Evolutionary conservation across 2,888 invertebrate species (phyloP).

Genomic region (Himalopsyche japonica): DNA sequence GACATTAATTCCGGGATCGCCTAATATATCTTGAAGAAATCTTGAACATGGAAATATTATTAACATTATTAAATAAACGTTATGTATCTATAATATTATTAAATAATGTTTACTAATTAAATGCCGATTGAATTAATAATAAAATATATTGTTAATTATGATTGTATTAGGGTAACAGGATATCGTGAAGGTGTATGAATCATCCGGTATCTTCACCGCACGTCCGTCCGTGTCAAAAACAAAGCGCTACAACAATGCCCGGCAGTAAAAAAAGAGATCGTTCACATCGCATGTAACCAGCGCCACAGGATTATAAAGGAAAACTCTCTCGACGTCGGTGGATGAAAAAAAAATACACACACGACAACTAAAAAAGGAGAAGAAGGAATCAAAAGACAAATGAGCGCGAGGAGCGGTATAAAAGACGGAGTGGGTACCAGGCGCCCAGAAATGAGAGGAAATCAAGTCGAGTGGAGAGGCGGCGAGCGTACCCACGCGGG

Average conservation of each 20-base stretch:
- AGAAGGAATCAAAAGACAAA: slow-evolving; percentile 42
- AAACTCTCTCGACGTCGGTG: slow-evolving; percentile 31
- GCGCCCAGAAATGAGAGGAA: slow-evolving; percentile 34
- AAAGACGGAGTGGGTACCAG: slow-evolving; percentile 32
- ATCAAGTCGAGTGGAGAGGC: slow-evolving; percentile 42
- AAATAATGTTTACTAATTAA: too few species aligned
- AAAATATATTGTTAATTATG: too few species aligned
- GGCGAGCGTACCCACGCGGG: neutral
- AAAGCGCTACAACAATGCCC: slow-evolving; percentile 26
- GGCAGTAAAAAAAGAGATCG: slow-evolving; percentile 18
- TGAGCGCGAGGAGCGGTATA: slow-evolving; percentile 40
- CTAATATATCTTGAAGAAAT: too few species aligned
- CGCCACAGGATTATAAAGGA: slow-evolving; percentile 36
- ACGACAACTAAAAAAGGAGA: slow-evolving; percentile 19
- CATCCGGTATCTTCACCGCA: slow-evolving; percentile 7
- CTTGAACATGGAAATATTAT: too few species aligned
- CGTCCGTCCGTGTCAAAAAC: slow-evolving; percentile 33
- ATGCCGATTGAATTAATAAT: too few species aligned
- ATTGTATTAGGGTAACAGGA: slow-evolving; percentile 5
- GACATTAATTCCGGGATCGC: too few species aligned
- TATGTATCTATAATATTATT: too few species aligned
- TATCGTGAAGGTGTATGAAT: neutral
- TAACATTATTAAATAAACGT: too few species aligned
- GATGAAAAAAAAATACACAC: slow-evolving; percentile 38
- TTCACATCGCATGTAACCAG: slow-evolving; percentile 10